Conservation (phyloP, 2,888 invertebrate species). For the Adelognathus sp. region DNA sequence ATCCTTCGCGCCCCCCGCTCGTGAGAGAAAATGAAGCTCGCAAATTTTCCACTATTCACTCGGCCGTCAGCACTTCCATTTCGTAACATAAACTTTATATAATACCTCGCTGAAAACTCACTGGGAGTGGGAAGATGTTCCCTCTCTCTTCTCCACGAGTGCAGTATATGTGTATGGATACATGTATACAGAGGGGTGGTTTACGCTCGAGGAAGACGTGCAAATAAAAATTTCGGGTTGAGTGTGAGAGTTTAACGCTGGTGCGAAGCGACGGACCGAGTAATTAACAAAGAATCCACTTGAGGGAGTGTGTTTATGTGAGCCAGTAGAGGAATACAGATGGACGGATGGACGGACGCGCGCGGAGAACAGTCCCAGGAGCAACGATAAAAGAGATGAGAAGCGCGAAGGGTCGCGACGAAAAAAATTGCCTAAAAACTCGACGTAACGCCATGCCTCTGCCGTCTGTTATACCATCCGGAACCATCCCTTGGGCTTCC, state of each 20-base stretch:
- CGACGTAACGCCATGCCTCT: slow-evolving; percentile 30
- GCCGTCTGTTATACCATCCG: slow-evolving; percentile 13
- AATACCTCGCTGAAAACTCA: slow-evolving; percentile 24
- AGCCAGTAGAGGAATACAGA: background rate
- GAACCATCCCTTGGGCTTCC: slow-evolving; percentile 2
- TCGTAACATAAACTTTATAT: slow-evolving; percentile 37
- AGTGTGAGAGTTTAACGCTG: slow-evolving; percentile 67
- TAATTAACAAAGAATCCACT: slow-evolving; percentile 71
- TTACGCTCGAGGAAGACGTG: slow-evolving; percentile 10
- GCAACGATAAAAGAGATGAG: slow-evolving; percentile 5
- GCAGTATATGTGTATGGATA: background rate
- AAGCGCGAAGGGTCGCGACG: slow-evolving; percentile 26
- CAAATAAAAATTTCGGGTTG: slow-evolving; percentile 58
- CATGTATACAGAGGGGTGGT: background rate
- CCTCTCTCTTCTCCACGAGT: background rate
- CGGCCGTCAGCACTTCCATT: slow-evolving; percentile 49
- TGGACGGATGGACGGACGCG: background rate
- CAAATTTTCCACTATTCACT: slow-evolving; percentile 52
- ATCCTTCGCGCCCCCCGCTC: too few relatives aligned
- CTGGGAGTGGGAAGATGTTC: background rate
- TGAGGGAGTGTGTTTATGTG: slow-evolving; percentile 34
- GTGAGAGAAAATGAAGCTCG: slow-evolving; percentile 47
- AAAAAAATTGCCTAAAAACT: slow-evolving; percentile 47
- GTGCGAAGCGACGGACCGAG: slow-evolving; percentile 67
- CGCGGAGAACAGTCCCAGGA: background rate